Conservation (phyloP, 2,888 invertebrate genomes). For the Sminthurinus aureus region DNA sequence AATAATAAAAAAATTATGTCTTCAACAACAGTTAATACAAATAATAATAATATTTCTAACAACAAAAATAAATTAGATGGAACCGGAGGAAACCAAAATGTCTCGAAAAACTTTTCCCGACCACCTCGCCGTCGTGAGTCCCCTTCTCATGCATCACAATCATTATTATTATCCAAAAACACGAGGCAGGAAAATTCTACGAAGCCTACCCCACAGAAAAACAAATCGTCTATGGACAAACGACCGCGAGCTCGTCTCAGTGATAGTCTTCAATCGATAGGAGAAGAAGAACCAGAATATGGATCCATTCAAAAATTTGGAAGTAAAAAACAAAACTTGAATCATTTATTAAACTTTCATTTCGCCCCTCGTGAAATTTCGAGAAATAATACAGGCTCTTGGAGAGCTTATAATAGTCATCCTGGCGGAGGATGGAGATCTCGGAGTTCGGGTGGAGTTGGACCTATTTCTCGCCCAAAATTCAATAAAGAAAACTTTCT, state of each 20-base stretch:
- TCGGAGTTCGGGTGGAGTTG: conserved; percentile 39
- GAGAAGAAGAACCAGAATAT: conserved; percentile 65
- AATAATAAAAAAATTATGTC: background rate
- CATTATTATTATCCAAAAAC: background rate
- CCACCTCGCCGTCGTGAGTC: conserved; percentile 36
- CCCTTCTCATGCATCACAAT: conserved; percentile 10
- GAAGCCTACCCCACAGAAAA: conserved; percentile 74
- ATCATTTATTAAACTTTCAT: conserved; percentile 92
- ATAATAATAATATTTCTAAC: no score
- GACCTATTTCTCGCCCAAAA: conserved; percentile 68
- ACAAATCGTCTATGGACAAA: conserved; percentile 67
- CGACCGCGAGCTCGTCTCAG: conserved; percentile 58
- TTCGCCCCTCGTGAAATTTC: conserved; percentile 72
- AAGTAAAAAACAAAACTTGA: conserved; percentile 90
- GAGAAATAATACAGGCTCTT: conserved; percentile 30
- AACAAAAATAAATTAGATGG: conserved; percentile 23
- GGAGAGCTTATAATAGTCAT: conserved; percentile 55
- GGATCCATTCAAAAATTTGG: conserved; percentile 84
- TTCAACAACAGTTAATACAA: background rate
- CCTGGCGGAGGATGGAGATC: conserved; percentile 56
- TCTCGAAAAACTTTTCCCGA: conserved; percentile 24
- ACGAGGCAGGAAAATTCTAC: conserved; percentile 25
- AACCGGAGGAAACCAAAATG: conserved; percentile 36
- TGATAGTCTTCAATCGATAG: conserved; percentile 39
- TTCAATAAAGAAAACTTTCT: conserved; percentile 94